Conservation (phyloP, 2,888 invertebrate genomes). For the Notodromas monacha region DNA sequence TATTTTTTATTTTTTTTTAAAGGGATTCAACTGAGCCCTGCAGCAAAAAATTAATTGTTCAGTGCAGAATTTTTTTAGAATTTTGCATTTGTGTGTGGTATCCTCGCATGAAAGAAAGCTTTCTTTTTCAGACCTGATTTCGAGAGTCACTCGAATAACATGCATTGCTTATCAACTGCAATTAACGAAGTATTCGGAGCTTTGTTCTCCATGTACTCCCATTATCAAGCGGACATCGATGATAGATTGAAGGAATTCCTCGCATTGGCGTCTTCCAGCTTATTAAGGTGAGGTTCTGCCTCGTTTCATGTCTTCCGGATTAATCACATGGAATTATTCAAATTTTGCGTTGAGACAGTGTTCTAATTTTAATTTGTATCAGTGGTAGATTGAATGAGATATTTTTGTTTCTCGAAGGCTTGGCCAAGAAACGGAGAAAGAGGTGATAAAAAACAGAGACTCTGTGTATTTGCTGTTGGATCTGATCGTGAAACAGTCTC, state of each 20-base stretch:
- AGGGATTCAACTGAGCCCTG: too few species aligned
- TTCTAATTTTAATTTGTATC: slow-evolving; percentile 8
- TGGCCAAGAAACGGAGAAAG: slow-evolving; percentile 81
- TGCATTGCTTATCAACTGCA: slow-evolving; percentile 86
- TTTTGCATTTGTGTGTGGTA: not conserved
- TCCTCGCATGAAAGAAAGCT: not conserved
- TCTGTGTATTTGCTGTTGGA: slow-evolving; percentile 85
- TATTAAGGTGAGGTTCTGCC: not conserved
- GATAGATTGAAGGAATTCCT: slow-evolving; percentile 84
- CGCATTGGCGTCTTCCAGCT: slow-evolving; percentile 19
- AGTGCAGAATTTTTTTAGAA: not conserved
- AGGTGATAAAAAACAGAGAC: slow-evolving; percentile 68
- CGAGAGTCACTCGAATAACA: slow-evolving; percentile 90
- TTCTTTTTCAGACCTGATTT: slow-evolving; percentile 18
- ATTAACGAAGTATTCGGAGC: slow-evolving; percentile 87
- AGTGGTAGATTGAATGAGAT: too few species aligned
- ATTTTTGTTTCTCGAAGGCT: slow-evolving; percentile 22
- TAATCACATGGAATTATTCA: slow-evolving; percentile 1
- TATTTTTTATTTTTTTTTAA: slow-evolving; percentile 8
- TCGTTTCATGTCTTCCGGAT: slow-evolving; percentile 1
- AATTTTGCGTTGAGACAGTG: slow-evolving; percentile 5
- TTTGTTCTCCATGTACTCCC: slow-evolving; percentile 74
- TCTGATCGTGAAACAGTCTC: slow-evolving; percentile 83
- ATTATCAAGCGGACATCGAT: slow-evolving; percentile 81
- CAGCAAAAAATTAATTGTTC: too few species aligned